phyloP scores from a whole-genome alignment of 2,113 vertebrate species.

The Erythrolamprus reginae region DNA sequence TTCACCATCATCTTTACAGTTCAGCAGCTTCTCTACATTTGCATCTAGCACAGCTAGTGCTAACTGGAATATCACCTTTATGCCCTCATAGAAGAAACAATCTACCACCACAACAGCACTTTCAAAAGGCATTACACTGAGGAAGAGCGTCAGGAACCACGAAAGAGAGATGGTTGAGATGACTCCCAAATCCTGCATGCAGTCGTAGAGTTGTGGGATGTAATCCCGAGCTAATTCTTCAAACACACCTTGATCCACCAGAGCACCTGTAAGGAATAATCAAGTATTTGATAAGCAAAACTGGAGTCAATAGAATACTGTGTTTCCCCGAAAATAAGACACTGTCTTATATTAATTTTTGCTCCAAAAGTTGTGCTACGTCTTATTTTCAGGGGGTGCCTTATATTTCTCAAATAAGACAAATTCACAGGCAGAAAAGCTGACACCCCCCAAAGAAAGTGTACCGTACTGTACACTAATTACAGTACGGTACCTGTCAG shows the following conservation, averaged over 20 bases:
- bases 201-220: conserved; percentile 95
- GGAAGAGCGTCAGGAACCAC: conserved; percentile 98
- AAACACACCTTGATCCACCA: conserved; percentile 97
- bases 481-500: too few species aligned
- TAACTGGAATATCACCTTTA: conserved; percentile 98
- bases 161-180: conserved; percentile 98
- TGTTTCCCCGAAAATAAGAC: too few species aligned
- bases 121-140: conserved; percentile 97
- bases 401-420: too few species aligned
- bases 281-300: neutral
- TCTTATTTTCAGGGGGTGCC: too few species aligned
- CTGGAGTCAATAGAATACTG: neutral
- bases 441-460: too few species aligned
- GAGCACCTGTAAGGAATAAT: conserved; percentile 74
- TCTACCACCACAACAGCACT: conserved; percentile 97
- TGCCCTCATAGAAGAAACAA: conserved; percentile 99
- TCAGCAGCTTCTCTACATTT: conserved; percentile 90
- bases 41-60: conserved; percentile 92
- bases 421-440: too few species aligned
- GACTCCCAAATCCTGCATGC: conserved; percentile 96
- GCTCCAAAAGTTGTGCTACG: too few species aligned
- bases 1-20: conserved; percentile 97
- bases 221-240: conserved; percentile 92
- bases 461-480: too few species aligned
- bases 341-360: too few species aligned